Evolutionary conservation across 1,140 invertebrate genomes (phyloP).

Genomic region (Rhizoglyphus robini): DNA sequence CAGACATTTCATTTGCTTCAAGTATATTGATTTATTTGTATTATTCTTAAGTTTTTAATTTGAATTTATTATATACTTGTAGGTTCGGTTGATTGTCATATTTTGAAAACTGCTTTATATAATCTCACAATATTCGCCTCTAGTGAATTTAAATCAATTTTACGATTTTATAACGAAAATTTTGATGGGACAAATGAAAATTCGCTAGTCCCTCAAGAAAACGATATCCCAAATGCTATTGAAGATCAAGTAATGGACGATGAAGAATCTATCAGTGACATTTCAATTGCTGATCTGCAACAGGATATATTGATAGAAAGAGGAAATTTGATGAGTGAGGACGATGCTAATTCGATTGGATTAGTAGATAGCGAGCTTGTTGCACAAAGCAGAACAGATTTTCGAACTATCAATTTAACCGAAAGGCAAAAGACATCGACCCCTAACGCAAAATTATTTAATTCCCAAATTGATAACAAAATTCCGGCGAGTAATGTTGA

Average conservation of each 20-base stretch:
- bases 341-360: no score
- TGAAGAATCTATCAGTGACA: background rate
- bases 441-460: no score
- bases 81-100: background rate
- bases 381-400: no score
- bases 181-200: background rate
- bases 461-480: no score
- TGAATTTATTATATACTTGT: background rate
- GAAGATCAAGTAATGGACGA: background rate
- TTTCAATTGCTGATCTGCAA: background rate
- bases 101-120: background rate
- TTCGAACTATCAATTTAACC: no score
- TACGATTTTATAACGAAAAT: background rate
- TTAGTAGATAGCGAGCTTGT: no score
- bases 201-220: background rate
- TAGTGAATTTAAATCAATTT: background rate
- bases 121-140: background rate
- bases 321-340: no score
- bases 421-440: no score
- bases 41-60: background rate
- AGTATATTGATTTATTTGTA: background rate
- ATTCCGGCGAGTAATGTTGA: no score
- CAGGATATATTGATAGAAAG: background rate
- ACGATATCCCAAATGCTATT: background rate
- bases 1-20: background rate